phyloP scores from a whole-genome alignment of 2,113 vertebrate genomes.

The Alaudala cheleensis region DNA sequence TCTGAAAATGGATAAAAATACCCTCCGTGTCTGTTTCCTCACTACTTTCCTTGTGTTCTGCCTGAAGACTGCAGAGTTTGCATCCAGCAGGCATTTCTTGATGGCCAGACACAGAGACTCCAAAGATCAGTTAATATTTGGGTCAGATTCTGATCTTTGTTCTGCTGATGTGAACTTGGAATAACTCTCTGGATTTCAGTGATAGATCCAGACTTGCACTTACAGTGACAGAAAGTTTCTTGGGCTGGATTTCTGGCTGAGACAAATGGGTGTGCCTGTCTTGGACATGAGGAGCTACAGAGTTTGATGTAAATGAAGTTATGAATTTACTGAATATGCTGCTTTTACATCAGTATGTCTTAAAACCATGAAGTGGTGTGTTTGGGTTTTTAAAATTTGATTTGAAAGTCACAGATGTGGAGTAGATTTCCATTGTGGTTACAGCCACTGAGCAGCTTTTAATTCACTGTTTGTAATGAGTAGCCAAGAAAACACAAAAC shows the following conservation, averaged over 20 bases:
- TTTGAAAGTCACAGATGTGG: neutral
- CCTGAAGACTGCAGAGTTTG: neutral
- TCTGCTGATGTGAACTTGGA: constrained; percentile 8
- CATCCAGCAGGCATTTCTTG: neutral
- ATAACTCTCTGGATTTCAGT: neutral
- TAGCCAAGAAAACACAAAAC: neutral
- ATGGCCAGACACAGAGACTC: constrained; percentile 34
- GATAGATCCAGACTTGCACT: neutral
- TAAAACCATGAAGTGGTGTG: neutral
- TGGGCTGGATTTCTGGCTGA: constrained; percentile 8
- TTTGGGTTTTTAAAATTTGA: neutral
- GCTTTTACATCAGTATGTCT: neutral
- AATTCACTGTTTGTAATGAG: neutral
- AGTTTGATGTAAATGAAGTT: neutral
- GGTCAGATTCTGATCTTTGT: neutral
- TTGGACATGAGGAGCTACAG: neutral
- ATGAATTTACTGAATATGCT: neutral
- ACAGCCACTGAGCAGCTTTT: neutral
- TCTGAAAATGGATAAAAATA: neutral
- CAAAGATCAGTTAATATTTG: constrained; percentile 9
- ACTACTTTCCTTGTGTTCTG: neutral
- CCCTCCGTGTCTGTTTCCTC: neutral
- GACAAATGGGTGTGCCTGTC: neutral
- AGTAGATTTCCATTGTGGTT: neutral
- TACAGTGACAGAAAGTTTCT: neutral